These are phyloP conservation scores for Drosophila elegans DNA, from an alignment of 1,140 invertebrate species.

Conservation along the genomic window DNA sequence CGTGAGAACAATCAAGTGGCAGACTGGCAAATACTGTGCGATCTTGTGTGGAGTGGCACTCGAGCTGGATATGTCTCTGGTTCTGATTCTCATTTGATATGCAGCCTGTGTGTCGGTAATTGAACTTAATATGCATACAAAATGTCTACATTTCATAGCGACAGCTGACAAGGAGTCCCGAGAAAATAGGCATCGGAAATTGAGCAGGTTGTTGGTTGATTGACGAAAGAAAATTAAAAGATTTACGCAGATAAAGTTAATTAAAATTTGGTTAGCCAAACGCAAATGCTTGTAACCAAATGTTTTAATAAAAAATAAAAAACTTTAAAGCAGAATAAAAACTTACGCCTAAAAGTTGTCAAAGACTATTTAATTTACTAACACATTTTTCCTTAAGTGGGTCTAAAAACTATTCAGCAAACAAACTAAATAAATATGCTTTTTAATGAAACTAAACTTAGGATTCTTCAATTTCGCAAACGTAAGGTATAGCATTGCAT, in stretches of 20 bases:
- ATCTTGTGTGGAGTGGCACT: slow-evolving; percentile 14
- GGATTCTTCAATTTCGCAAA: background rate
- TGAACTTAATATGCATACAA: slow-evolving; percentile 69
- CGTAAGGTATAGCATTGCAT: slow-evolving; percentile 6
- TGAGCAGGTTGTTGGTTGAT: background rate
- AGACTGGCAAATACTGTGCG: background rate
- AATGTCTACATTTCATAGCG: slow-evolving; percentile 51
- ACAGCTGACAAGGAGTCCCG: slow-evolving; percentile 25
- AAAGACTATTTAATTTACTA: too few relatives aligned
- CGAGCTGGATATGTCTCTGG: slow-evolving; percentile 3
- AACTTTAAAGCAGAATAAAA: too few relatives aligned
- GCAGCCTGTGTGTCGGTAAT: slow-evolving; percentile 68
- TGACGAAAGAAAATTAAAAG: slow-evolving; percentile 7
- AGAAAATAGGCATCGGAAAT: slow-evolving; percentile 40
- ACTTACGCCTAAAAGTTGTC: too few relatives aligned
- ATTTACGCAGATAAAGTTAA: background rate
- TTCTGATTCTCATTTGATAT: slow-evolving; percentile 58
- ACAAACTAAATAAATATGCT: too few relatives aligned
- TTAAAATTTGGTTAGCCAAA: background rate
- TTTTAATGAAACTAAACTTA: too few relatives aligned
- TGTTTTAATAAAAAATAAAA: too few relatives aligned
- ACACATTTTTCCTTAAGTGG: background rate
- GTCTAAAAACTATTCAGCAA: too few relatives aligned
- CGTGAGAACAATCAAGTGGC: slow-evolving; percentile 41
- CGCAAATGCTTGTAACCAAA: background rate